Percentiles rank a stretch among this genome's conserved stretches.
Evolutionary conservation across 2,888 invertebrate genomes (phyloP).

Genomic region (Sarcophaga caerulescens): DNA sequence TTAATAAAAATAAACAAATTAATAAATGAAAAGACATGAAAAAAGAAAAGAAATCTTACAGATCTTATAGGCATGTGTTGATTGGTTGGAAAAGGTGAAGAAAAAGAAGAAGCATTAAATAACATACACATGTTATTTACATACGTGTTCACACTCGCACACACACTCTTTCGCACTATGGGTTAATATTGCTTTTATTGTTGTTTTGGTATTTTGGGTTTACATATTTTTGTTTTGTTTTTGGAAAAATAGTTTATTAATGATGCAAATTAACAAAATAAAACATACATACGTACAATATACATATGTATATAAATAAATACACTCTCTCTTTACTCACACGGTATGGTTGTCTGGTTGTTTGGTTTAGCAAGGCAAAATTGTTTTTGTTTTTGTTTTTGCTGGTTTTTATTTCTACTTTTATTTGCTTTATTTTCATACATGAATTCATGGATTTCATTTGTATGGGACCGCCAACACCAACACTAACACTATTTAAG

Average conservation of each 20-base stretch:
- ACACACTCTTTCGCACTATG: too few relatives aligned
- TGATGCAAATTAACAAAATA: constrained; percentile 5
- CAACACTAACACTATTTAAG: neutral
- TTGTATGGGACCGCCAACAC: neutral
- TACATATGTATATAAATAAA: too few relatives aligned
- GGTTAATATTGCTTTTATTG: too few relatives aligned
- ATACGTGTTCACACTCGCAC: neutral
- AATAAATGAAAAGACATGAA: neutral
- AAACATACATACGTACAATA: neutral
- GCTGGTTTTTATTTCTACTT: neutral
- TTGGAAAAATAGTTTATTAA: constrained; percentile 23
- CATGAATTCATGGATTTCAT: too few relatives aligned
- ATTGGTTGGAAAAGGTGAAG: neutral
- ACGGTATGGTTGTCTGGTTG: neutral
- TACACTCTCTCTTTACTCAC: too few relatives aligned
- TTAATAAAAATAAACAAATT: too few relatives aligned
- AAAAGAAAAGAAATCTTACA: neutral
- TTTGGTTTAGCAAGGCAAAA: neutral
- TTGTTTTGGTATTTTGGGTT: neutral
- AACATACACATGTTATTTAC: neutral
- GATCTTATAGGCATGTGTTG: neutral
- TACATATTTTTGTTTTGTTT: neutral
- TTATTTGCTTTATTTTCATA: neutral
- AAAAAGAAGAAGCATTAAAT: neutral
- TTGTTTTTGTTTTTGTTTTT: neutral